Evolutionary conservation across 30 jellyfish, hydroid and myxozoan genomes (phyloP).

Genomic region (Chrysaora quinquecirrha): DNA sequence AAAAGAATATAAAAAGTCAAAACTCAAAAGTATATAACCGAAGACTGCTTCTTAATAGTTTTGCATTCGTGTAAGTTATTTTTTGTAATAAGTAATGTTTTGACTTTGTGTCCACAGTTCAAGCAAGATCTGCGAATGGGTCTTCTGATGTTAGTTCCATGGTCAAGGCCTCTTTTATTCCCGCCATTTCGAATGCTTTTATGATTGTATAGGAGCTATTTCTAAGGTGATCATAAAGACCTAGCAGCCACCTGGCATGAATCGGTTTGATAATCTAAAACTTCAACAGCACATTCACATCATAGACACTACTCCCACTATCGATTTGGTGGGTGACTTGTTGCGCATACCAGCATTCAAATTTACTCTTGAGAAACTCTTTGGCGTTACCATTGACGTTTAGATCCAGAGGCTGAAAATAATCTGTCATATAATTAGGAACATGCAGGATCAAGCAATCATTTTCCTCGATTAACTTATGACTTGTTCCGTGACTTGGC

Average conservation of each 20-base stretch:
- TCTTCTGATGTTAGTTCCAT: constrained; percentile 26
- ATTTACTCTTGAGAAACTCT: too few relatives aligned
- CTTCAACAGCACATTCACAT: constrained; percentile 50
- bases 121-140: too few relatives aligned
- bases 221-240: constrained; percentile 68
- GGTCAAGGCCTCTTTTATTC: too few relatives aligned
- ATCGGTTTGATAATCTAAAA: too few relatives aligned
- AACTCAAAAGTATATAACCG: background rate
- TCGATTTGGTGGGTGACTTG: constrained; percentile 38
- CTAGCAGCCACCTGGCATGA: constrained; percentile 68
- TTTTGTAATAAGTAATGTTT: background rate
- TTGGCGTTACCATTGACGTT: constrained; percentile 42
- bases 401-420: constrained; percentile 61
- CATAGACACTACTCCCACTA: constrained; percentile 26
- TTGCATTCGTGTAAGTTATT: constrained; percentile 5
- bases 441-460: constrained; percentile 41
- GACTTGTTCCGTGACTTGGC: constrained; percentile 42
- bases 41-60: constrained; percentile 12
- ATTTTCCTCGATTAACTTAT: constrained; percentile 19
- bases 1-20: too few relatives aligned
- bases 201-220: too few relatives aligned
- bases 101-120: background rate
- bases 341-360: constrained; percentile 17
- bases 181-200: too few relatives aligned
- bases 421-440: constrained; percentile 47